Base-by-base conservation (phyloP, 2,113 vertebrate genomes). In the Delphinus delphis region DNA sequence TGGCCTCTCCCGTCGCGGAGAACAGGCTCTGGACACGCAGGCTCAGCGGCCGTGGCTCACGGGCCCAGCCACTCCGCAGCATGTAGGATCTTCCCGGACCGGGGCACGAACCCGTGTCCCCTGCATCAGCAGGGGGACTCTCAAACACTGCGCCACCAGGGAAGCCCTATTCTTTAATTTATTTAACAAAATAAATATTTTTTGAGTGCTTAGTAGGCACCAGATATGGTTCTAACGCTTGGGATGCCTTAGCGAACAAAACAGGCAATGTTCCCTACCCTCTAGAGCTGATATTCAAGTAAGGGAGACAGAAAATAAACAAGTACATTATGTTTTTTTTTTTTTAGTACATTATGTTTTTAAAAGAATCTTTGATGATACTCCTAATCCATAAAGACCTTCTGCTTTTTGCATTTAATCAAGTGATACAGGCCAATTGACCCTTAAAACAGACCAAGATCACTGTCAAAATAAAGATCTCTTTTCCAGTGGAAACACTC, bases 381-480 rank as follows among this genome's bases (percentile, higher is more conserved):
- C 10, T 44, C 67, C 44, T 92, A 28, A 73, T 50, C 41, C 80
- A 82, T 76, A 25, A 76, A 74, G 36, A 38, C 7, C 8, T 33
- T 26, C 12, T 38, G 13, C 9, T 60, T 89, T 94, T 92, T 94
- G 63, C n/a, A 53, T 38, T 84, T 88, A 79, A 47, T 38, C 62
- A 83, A 83, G 38, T 68, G 62, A 86, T 26, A 62, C 2, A 85
- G 68, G 55, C 9, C 53, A 68, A 71, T 68, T 79, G 38, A 63
- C 25, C 83, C 50, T 65, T 60, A 93, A 96, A 79, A 65, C 26
- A 62, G 90, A 97, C 28, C 14, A 96, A 96, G 76, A 93, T 76
- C 2, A 65, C 25, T 88, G 68, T 86, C 70, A 82, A 95, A 93
- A 88, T 88, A 63, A 58, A 94, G 18, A 71, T 60, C 11, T 41